Evolutionary conservation across 2,888 invertebrate genomes (phyloP).

Genomic region (Crossocerus cetratus): DNA sequence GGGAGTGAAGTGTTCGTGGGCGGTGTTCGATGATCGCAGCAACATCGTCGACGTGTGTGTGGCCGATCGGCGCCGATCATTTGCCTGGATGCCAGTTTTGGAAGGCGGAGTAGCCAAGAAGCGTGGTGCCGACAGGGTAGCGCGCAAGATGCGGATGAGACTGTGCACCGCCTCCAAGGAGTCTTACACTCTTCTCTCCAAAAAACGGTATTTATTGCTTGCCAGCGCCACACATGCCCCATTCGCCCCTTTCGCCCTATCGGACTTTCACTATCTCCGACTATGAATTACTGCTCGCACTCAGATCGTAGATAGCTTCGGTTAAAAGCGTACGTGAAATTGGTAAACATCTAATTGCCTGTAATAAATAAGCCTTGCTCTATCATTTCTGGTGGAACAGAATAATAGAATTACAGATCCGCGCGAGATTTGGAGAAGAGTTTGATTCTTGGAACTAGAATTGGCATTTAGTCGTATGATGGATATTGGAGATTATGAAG

Average conservation of each 20-base stretch:
- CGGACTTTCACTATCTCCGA: not conserved
- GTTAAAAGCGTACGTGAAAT: too few relatives aligned
- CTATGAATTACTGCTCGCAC: not conserved
- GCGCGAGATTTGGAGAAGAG: too few relatives aligned
- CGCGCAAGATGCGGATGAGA: slow-evolving; percentile 73
- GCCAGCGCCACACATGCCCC: not conserved
- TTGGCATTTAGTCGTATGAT: too few relatives aligned
- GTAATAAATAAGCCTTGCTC: too few relatives aligned
- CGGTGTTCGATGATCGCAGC: slow-evolving; percentile 42
- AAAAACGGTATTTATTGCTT: slow-evolving; percentile 70
- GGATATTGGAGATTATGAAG: too few relatives aligned
- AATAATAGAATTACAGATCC: too few relatives aligned
- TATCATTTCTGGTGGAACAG: too few relatives aligned
- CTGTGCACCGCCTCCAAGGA: slow-evolving; percentile 75
- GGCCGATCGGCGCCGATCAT: slow-evolving; percentile 30
- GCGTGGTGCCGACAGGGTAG: slow-evolving; percentile 62
- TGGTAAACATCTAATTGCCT: too few relatives aligned
- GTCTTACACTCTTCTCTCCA: slow-evolving; percentile 74
- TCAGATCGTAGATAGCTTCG: too few relatives aligned
- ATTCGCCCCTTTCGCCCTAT: not conserved
- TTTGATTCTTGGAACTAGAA: too few relatives aligned
- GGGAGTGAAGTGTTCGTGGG: slow-evolving; percentile 43
- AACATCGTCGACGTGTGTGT: slow-evolving; percentile 17
- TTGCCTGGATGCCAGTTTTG: slow-evolving; percentile 72
- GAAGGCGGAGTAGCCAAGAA: slow-evolving; percentile 71